A percentile compares a stretch with the other conserved stretches of the same genome.
These are phyloP conservation scores for Pseudochirops corinnae DNA, from an alignment of 2,797 vertebrate genomes.

Conservation along the genomic window DNA sequence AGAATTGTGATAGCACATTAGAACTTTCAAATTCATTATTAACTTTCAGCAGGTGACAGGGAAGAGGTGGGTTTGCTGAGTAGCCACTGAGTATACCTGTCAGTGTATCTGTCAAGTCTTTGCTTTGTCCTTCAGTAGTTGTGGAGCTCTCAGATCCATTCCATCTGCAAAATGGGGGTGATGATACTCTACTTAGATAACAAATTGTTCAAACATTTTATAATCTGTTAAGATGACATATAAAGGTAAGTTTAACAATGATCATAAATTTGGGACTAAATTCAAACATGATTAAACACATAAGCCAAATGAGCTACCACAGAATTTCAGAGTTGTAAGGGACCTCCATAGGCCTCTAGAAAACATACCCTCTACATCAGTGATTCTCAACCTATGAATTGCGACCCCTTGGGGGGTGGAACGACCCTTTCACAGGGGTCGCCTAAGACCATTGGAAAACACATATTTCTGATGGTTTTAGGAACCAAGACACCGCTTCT, in stretches of 20 bases:
- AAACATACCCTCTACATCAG: neutral
- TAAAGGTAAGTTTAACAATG: neutral
- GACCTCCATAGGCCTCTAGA: neutral
- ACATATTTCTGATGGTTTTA: no score
- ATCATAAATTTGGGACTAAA: slow-evolving; percentile 43
- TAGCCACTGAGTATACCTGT: neutral
- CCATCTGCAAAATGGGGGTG: neutral
- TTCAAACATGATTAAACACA: slow-evolving; percentile 22
- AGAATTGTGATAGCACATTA: slow-evolving; percentile 25
- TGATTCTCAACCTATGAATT: no score
- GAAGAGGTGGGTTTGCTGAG: neutral
- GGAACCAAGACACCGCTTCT: no score
- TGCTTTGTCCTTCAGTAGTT: neutral
- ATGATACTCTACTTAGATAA: neutral
- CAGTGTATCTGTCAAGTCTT: neutral
- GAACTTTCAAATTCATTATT: neutral
- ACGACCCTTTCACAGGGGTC: no score
- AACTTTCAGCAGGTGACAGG: neutral
- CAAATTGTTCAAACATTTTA: neutral
- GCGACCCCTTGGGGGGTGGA: no score
- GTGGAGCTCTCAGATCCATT: neutral
- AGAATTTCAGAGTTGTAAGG: neutral
- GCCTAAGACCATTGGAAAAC: no score
- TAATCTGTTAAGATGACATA: neutral
- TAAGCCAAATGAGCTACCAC: slow-evolving; percentile 25